A percentile compares a stretch with the other conserved stretches of the same genome.
Evolutionary conservation across 2,113 vertebrate genomes (phyloP).

Genomic region (Chiloscyllium plagiosum): DNA sequence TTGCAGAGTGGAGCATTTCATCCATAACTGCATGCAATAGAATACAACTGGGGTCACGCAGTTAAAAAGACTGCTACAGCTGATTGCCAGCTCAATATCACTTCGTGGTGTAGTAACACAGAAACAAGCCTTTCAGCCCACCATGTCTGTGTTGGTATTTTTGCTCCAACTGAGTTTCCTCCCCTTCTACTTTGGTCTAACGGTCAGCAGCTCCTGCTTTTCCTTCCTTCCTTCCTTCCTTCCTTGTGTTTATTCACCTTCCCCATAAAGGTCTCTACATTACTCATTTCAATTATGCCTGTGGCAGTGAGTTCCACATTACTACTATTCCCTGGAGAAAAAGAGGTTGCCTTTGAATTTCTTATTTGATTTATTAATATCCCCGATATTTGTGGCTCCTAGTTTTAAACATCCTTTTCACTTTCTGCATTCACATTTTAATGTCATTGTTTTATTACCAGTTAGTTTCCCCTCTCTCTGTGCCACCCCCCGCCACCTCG

Average conservation of each 20-base stretch:
- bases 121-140: neutral
- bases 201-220: neutral
- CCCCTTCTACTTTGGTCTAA: neutral
- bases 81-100: neutral
- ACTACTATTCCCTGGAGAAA: neutral
- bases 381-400: neutral
- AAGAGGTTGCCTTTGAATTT: neutral
- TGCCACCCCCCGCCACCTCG: too few species aligned
- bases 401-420: neutral
- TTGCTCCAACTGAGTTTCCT: neutral
- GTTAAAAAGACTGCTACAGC: neutral
- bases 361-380: neutral
- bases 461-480: too few species aligned
- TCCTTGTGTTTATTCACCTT: neutral
- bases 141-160: neutral
- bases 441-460: too few species aligned
- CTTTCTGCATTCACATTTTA: neutral
- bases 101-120: neutral
- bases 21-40: neutral
- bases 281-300: neutral
- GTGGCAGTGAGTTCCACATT: neutral
- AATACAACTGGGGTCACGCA: neutral
- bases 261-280: neutral
- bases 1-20: neutral
- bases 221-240: neutral